These are phyloP conservation scores for Cosmorhoe ocellata DNA, from an alignment of 2,888 invertebrate species.

Conservation along the genomic window DNA sequence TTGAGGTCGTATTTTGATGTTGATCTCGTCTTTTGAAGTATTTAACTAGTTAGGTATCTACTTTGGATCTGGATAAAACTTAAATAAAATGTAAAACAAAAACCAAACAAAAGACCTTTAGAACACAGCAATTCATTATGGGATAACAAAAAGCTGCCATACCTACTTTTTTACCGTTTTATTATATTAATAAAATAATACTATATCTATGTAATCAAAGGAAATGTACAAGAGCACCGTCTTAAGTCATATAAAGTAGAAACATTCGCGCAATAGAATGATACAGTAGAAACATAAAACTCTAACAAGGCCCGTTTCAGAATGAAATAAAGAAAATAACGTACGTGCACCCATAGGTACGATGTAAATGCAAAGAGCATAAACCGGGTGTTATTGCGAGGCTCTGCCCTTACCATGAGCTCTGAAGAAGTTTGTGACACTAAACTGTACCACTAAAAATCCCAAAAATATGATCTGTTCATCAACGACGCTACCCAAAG, in stretches of 20 bases:
- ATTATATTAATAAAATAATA: too few species aligned
- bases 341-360: constrained; percentile 31
- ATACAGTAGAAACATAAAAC: constrained; percentile 30
- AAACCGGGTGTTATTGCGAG: constrained; percentile 41
- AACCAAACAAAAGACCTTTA: too few species aligned
- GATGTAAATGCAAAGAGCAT: constrained; percentile 46
- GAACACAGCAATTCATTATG: too few species aligned
- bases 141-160: too few species aligned
- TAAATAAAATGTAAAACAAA: too few species aligned
- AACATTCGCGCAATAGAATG: constrained; percentile 25
- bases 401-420: constrained; percentile 45
- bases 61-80: too few species aligned
- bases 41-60: too few species aligned
- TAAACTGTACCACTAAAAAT: neutral
- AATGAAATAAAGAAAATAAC: constrained; percentile 30
- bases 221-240: constrained; percentile 5
- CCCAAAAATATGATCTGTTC: too few species aligned
- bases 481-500: too few species aligned
- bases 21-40: neutral
- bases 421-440: neutral
- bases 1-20: neutral
- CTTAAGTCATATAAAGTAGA: constrained; percentile 21
- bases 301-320: constrained; percentile 29
- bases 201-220: constrained; percentile 4
- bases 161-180: too few species aligned